A percentile compares a stretch with the other conserved stretches of the same genome.
Evolutionary conservation across 2,113 vertebrate genomes (phyloP).

Genomic region (Theropithecus gelada): DNA sequence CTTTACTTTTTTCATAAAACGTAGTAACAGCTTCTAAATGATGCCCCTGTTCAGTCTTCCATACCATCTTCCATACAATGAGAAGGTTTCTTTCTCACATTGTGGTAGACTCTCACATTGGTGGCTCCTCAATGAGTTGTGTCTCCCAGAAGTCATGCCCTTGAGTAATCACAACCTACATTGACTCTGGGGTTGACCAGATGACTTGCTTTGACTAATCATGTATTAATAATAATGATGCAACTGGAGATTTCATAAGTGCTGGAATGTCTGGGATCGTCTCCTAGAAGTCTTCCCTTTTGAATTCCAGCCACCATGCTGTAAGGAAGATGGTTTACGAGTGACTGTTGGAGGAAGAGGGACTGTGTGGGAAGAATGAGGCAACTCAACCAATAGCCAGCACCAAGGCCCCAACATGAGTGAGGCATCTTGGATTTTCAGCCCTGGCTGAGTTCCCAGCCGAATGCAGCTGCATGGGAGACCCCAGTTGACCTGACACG

Average conservation of each 20-base stretch:
- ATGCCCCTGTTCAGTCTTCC: background rate
- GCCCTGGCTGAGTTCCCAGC: background rate
- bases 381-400: background rate
- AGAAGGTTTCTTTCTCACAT: background rate
- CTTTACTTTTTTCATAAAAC: background rate
- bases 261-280: background rate
- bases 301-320: background rate
- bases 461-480: background rate
- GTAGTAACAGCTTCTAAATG: background rate
- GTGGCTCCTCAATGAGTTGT: no score
- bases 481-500: no score
- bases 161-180: no score
- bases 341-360: background rate
- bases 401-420: no score
- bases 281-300: background rate
- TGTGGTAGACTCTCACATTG: background rate
- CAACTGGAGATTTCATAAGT: background rate
- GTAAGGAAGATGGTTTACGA: no score
- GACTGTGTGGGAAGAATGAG: fast-evolving
- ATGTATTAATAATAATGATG: background rate
- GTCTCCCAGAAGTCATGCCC: background rate
- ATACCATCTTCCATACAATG: background rate
- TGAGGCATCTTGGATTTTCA: background rate
- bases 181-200: background rate
- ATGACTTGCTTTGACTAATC: background rate